Evolutionary conservation across 2,113 vertebrate genomes (phyloP).

Genomic region (Petrocephalus zakoni): DNA sequence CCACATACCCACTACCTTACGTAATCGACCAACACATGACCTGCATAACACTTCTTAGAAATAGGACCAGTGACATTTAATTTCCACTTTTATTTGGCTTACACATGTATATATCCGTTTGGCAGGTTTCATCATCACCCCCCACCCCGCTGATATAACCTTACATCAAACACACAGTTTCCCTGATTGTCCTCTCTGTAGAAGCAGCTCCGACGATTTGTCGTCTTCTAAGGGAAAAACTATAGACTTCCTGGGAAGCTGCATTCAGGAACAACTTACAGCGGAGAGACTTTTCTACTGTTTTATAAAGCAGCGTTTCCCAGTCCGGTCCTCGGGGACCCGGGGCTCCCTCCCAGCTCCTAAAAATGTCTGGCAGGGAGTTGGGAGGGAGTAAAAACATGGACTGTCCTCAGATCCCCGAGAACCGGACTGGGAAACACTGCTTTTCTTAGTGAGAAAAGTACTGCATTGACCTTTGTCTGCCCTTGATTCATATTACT

Average conservation of each 20-base stretch:
- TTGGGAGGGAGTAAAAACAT: neutral
- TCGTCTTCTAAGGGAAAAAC: neutral
- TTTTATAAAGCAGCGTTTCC: neutral
- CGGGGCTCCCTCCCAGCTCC: neutral
- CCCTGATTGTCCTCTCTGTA: neutral
- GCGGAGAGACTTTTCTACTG: neutral
- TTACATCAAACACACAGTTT: neutral
- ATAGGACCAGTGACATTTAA: neutral
- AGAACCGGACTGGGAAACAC: neutral
- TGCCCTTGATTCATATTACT: neutral
- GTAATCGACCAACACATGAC: neutral
- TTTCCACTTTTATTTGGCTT: neutral
- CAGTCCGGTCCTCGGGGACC: neutral
- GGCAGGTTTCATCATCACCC: neutral
- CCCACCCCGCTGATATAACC: neutral
- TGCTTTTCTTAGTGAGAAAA: neutral
- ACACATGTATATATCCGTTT: neutral
- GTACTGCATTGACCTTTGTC: neutral
- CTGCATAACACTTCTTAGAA: neutral
- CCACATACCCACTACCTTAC: neutral
- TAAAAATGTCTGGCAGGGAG: neutral
- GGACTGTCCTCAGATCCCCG: neutral
- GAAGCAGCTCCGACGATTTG: neutral
- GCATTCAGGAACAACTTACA: neutral
- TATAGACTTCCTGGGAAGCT: neutral